Evolutionary conservation across 2,113 vertebrate genomes (phyloP).

Genomic region (Thunnus maccoyii): DNA sequence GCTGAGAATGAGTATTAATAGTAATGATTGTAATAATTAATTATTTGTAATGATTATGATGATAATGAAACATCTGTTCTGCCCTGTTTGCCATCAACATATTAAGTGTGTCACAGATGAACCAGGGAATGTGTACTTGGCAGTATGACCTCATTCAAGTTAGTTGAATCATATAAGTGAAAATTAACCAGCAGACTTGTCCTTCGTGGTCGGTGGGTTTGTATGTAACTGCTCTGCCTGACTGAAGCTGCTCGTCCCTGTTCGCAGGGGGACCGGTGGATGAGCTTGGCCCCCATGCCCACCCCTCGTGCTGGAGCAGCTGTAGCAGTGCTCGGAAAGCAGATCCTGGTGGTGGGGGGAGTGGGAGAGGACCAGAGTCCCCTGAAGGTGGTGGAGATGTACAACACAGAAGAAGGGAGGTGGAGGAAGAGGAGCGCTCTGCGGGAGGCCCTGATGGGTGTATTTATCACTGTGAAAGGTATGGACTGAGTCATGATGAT

Average conservation of each 20-base stretch:
- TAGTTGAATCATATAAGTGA: too few relatives aligned
- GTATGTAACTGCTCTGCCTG: neutral
- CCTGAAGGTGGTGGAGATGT: slow-evolving; percentile 94
- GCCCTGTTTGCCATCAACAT: neutral
- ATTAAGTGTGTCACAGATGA: neutral
- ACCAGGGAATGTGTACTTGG: too few relatives aligned
- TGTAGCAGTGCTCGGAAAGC: slow-evolving; percentile 90
- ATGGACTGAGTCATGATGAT: slow-evolving; percentile 30
- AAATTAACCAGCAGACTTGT: neutral
- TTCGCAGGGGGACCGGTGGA: slow-evolving; percentile 89
- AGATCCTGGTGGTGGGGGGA: slow-evolving; percentile 95
- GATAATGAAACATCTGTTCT: neutral
- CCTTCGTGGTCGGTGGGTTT: neutral
- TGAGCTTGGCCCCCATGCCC: slow-evolving; percentile 89
- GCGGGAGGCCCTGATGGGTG: slow-evolving; percentile 94
- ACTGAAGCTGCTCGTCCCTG: neutral
- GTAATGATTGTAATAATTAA: too few relatives aligned
- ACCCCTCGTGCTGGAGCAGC: slow-evolving; percentile 93
- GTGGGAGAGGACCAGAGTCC: slow-evolving; percentile 92
- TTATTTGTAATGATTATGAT: neutral
- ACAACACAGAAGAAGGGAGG: slow-evolving; percentile 93
- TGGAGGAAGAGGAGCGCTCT: slow-evolving; percentile 95
- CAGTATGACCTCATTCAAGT: too few relatives aligned
- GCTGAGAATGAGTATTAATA: neutral
- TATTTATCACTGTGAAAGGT: slow-evolving; percentile 95